Evolutionary conservation across 2,888 invertebrate species (phyloP).

Genomic region (Dicranocentrus wangi): DNA sequence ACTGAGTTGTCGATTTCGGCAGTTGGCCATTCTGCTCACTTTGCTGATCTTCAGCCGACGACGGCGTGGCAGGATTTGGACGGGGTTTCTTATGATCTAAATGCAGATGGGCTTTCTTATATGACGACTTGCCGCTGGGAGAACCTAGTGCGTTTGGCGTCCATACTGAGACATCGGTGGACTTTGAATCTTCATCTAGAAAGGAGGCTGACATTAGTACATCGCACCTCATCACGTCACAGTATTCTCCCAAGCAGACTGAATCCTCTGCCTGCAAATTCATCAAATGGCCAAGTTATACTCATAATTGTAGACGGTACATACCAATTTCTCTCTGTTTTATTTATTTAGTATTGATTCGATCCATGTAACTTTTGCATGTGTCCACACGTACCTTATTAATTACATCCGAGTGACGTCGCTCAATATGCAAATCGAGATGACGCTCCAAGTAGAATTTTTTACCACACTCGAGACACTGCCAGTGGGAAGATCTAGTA

Average conservation of each 20-base stretch:
- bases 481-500: constrained; percentile 91
- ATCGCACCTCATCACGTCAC: constrained; percentile 96
- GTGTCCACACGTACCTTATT: constrained; percentile 83
- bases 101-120: constrained; percentile 41
- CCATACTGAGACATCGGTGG: constrained; percentile 73
- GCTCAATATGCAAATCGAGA: constrained; percentile 91
- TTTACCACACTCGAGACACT: constrained; percentile 91
- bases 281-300: no score
- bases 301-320: no score
- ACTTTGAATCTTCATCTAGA: constrained; percentile 71
- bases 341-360: no score
- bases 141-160: constrained; percentile 64
- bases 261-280: constrained; percentile 87
- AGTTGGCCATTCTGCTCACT: constrained; percentile 21
- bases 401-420: constrained; percentile 87
- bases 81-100: constrained; percentile 57
- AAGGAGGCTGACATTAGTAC: constrained; percentile 81
- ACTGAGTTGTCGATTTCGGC: constrained; percentile 23
- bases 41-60: constrained; percentile 29
- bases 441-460: constrained; percentile 92
- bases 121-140: constrained; percentile 40
- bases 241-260: constrained; percentile 93
- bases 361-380: not conserved
- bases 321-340: no score
- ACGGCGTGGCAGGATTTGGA: constrained; percentile 22